Evolutionary conservation across 1,140 invertebrate species (phyloP).

Genomic region (Rhyzopertha dominica): DNA sequence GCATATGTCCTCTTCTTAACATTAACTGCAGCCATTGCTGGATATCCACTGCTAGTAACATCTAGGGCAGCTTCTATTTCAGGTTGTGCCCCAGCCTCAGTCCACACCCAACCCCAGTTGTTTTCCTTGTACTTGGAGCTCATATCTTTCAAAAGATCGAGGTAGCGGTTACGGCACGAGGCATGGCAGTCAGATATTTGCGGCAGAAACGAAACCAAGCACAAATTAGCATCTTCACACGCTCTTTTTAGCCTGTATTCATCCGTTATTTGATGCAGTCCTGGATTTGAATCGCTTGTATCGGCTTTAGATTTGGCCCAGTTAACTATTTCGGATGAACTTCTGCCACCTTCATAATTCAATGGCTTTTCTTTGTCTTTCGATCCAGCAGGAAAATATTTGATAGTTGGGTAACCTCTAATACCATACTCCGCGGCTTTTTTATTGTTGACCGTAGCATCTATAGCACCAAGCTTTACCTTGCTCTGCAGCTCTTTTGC

Average conservation of each 20-base stretch:
- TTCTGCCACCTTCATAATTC: constrained; percentile 82
- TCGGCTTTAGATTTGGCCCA: too few species aligned
- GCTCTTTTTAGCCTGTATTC: constrained; percentile 60
- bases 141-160: constrained; percentile 66
- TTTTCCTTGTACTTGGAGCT: constrained; percentile 92
- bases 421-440: constrained; percentile 75
- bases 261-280: constrained; percentile 64
- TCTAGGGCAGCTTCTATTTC: constrained; percentile 83
- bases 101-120: constrained; percentile 80
- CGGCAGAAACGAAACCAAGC: constrained; percentile 88
- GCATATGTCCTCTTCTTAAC: constrained; percentile 95
- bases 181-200: constrained; percentile 95
- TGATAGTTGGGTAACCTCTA: constrained; percentile 93
- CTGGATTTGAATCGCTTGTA: constrained; percentile 79
- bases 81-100: constrained; percentile 79
- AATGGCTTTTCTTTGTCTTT: constrained; percentile 64
- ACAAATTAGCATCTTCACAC: constrained; percentile 81
- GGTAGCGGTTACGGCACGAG: constrained; percentile 83
- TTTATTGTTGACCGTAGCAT: constrained; percentile 83
- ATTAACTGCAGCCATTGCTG: constrained; percentile 92
- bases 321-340: constrained; percentile 78
- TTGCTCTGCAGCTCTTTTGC: constrained; percentile 54
- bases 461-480: constrained; percentile 88
- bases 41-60: constrained; percentile 85
- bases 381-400: constrained; percentile 80